phyloP scores from a whole-genome alignment of 1,140 invertebrate genomes.

The Alviniconcha marisindica region DNA sequence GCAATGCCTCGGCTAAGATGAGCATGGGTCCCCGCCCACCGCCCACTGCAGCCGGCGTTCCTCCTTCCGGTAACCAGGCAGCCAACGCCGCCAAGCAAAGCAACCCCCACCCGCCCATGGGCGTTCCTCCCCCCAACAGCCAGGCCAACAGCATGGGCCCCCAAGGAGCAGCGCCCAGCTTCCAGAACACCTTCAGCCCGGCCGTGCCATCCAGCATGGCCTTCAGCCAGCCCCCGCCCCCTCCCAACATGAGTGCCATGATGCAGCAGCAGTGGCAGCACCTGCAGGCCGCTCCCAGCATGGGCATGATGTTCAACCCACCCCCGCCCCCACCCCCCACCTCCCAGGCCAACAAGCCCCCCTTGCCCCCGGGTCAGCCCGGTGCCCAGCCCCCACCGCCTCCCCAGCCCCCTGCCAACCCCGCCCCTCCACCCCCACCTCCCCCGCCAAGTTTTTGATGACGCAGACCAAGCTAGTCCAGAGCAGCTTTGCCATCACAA shows the following conservation, averaged over 20 bases:
- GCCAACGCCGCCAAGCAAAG: neutral
- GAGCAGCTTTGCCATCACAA: neutral
- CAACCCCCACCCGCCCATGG: neutral
- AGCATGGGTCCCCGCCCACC: neutral
- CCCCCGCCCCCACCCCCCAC: constrained; percentile 34
- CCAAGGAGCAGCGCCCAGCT: neutral
- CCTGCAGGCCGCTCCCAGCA: neutral
- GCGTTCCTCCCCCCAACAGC: neutral
- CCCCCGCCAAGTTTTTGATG: constrained; percentile 18
- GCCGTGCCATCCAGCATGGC: neutral
- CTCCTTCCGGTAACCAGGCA: neutral
- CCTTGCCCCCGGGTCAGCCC: neutral
- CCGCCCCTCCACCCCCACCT: constrained; percentile 26
- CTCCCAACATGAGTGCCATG: neutral
- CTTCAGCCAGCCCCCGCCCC: neutral
- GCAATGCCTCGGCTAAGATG: neutral
- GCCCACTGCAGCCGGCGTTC: neutral
- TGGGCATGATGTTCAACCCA: constrained; percentile 34
- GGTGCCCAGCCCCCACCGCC: constrained; percentile 17
- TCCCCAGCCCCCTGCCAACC: neutral
- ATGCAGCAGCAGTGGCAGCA: constrained; percentile 38
- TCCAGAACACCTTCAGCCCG: neutral
- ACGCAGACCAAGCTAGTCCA: neutral
- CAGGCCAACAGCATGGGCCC: constrained; percentile 2
- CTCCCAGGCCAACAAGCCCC: neutral